Percentiles rank a stretch among this genome's conserved stretches.
phyloP scores from a whole-genome alignment of 2,113 vertebrate genomes.

The Narcine bancroftii region DNA sequence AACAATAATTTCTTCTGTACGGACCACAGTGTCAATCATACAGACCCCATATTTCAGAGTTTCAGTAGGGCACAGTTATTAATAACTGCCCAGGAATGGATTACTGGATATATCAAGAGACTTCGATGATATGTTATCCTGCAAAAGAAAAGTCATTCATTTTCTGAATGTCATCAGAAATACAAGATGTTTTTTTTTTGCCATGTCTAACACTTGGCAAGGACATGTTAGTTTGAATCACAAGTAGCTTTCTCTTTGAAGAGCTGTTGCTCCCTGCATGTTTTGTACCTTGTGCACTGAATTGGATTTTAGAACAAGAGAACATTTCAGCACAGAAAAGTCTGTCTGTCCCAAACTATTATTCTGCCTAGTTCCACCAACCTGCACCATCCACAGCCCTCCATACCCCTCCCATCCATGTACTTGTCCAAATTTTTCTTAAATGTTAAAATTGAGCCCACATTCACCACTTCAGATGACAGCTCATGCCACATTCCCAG shows the following conservation, averaged over 20 bases:
- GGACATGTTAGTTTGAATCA: not conserved
- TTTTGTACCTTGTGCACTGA: not conserved
- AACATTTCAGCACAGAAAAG: no score
- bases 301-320: no score
- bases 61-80: not conserved
- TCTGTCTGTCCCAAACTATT: no score
- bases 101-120: not conserved
- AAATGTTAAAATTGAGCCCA: no score
- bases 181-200: not conserved
- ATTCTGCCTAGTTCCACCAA: no score
- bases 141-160: not conserved
- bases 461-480: no score
- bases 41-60: conserved; percentile 17
- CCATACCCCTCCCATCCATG: no score
- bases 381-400: no score
- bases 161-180: conserved; percentile 26
- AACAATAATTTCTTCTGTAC: not conserved
- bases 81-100: not conserved
- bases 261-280: not conserved
- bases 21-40: not conserved
- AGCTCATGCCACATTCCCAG: no score
- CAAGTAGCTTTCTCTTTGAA: not conserved
- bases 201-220: not conserved
- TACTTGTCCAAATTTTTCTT: no score
- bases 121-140: not conserved